phyloP scores from a whole-genome alignment of 2,797 vertebrate species.

The Chelonia mydas region DNA sequence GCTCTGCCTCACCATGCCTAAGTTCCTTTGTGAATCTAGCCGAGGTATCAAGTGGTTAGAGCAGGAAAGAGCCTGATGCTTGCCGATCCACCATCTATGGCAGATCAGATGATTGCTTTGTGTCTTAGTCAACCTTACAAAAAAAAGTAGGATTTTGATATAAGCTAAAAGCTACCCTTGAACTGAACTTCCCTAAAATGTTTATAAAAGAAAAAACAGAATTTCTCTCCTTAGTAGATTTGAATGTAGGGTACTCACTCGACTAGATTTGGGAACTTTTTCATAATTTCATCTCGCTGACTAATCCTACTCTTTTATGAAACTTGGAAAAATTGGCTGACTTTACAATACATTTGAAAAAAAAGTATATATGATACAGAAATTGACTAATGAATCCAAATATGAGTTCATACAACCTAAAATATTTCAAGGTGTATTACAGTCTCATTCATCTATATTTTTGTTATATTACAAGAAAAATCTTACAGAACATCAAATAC shows the following conservation, averaged over 20 bases:
- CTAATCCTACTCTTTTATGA: background rate
- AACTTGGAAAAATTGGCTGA: background rate
- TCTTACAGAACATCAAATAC: background rate
- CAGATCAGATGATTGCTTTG: background rate
- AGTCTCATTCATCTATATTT: background rate
- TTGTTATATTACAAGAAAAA: background rate
- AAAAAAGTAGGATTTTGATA: background rate
- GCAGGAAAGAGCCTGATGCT: background rate
- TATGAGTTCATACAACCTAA: background rate
- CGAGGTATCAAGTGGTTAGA: background rate
- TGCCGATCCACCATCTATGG: background rate
- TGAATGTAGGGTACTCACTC: background rate
- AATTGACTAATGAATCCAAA: background rate
- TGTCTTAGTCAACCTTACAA: background rate
- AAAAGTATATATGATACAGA: background rate
- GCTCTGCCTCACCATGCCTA: background rate
- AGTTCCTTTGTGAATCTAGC: background rate
- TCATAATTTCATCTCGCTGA: background rate
- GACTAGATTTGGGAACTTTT: background rate
- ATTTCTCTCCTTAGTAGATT: background rate
- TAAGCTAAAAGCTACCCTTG: background rate
- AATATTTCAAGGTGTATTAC: background rate
- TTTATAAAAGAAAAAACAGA: background rate
- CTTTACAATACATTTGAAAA: background rate
- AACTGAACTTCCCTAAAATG: background rate